Evolutionary conservation across 2,113 vertebrate species (phyloP), one percentile per base, ranked within the genome.

Genomic region (Vidua macroura): DNA sequence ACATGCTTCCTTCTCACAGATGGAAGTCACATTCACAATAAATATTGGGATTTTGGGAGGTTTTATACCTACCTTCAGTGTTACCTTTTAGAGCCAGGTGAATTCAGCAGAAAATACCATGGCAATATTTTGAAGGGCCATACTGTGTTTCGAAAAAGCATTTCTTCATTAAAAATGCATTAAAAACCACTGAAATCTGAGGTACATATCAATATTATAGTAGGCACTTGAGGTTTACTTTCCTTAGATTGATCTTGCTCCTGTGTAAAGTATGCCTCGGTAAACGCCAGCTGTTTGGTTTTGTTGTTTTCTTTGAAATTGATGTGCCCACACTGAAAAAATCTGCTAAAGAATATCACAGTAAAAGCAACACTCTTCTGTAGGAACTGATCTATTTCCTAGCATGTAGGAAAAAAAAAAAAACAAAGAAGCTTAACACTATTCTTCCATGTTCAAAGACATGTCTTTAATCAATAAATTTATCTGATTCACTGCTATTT

Each of bases 101-200:
- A 80, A 74, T 80, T 74, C 60, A 83, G 22, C 73, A 83, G 68
- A 70, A 90, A 80, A 77, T 72, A 64, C 3, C n/a, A 46, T 7
- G 11, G 68, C 49, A 74, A 15, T 44, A 72, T 74, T 81, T 86
- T 68, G 68, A 95, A 93, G 35, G 49, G 30, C 10, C 17, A 28
- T 16, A 44, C 13, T 73, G 35, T 67, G 59, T 90, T 94, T 93
- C 15, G 33, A 52, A 86, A 86, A 81, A 83, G 43, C 0, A 0
- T 87, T 94, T 95, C 64, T 91, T 88, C 90, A 91, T 95, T 86
- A 92, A 96, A 96, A 95, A 96, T 86, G 22, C 41, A 95, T 92
- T 90, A 53, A 79, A 90, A 89, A 10, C 2, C 51, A 70, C 55
- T 77, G 82, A 91, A 78, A 67, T 87, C 91, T 91, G 72, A 91